A percentile compares a stretch with the other conserved stretches of the same genome.
These are phyloP conservation scores for Austrolebias charrua DNA, from an alignment of 2,797 vertebrate genomes.

Conservation along the genomic window DNA sequence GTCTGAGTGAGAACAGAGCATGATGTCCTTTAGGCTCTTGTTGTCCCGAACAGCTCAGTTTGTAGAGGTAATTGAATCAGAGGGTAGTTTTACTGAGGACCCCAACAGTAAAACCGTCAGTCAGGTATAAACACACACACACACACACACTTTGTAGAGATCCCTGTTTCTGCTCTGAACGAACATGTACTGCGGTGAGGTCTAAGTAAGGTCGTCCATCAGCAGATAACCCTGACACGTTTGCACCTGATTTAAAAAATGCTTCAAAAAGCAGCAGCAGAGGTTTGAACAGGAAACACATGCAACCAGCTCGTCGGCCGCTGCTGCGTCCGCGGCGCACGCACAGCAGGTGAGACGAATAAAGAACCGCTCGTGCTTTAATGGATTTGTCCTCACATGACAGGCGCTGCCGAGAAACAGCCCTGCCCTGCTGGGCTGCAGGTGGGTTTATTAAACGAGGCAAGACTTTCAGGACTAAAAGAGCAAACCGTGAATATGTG, in stretches of 20 bases:
- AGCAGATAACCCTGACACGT: conserved; percentile 34
- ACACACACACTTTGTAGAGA: conserved; percentile 8
- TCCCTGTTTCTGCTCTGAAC: conserved; percentile 30
- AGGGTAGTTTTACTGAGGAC: conserved; percentile 39
- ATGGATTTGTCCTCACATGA: conserved; percentile 50
- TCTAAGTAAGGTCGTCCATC: conserved; percentile 52
- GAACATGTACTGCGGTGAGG: conserved; percentile 9
- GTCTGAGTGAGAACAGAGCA: conserved; percentile 46
- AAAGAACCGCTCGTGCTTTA: conserved; percentile 39
- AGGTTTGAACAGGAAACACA: conserved; percentile 21
- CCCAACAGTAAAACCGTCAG: conserved; percentile 30
- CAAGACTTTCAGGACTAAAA: not conserved
- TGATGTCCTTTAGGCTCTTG: conserved; percentile 46
- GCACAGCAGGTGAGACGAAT: conserved; percentile 55
- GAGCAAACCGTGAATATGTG: too few species aligned
- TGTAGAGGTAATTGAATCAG: conserved; percentile 63
- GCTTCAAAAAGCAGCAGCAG: conserved; percentile 33
- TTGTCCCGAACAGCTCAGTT: conserved; percentile 45
- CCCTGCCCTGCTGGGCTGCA: conserved; percentile 28
- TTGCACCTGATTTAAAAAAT: conserved; percentile 48
- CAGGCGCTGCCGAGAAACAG: conserved; percentile 45
- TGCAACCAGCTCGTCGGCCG: conserved; percentile 16
- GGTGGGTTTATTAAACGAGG: conserved; percentile 3
- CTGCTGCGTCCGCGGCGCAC: conserved; percentile 51
- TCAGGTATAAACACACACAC: conserved; percentile 25